Evolutionary conservation across 2,113 vertebrate species (phyloP), one percentile per base, ranked within the genome.

Genomic region (Myotis davidii): DNA sequence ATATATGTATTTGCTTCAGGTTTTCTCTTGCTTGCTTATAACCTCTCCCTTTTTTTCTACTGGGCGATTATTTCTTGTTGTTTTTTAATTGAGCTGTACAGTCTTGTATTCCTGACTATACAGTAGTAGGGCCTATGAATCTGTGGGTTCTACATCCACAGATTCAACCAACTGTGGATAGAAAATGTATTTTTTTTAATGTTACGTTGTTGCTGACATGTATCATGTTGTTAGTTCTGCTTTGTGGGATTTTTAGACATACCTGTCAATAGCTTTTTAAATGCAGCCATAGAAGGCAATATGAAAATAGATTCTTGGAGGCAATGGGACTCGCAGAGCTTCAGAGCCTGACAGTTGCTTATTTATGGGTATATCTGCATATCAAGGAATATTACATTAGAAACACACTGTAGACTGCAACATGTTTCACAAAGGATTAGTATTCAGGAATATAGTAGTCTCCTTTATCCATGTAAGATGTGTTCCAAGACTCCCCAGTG

Each of bases 351-450:
- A 78, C 12, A 72, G 32, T 54, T 94, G 37, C 76, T 88, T 91
- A 25, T 90, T 93, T 95, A 56, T 52, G 23, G 50, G 20, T 76
- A 54, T 91, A 54, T 48, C 23, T 59, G 39, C 50, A 14, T n/a
- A 27, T 78, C 73, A 45, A 85, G 48, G 45, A 79, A 79, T 85
- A 56, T 50, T 69, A 29, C 50, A 25, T 65, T 91, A 79, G 78
- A 85, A 94, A 88, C 56, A 70, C 8, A 85, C 25, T 92, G 72
- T 85, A 45, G 52, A 72, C 37, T 65, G 21, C 91, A 91, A 27
- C 32, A 32, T 91, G n/a, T 88, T 83, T 91, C 70, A 76, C 84
- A 83, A 50, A 94, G 29, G 34, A 84, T 82, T 88, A 56, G 42
- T 70, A 25, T 78, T 17, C 70, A n/a, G 16, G 52, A 86, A 42